Conservation (phyloP, 1,140 invertebrate genomes). For the Oedothorax gibbosus region DNA sequence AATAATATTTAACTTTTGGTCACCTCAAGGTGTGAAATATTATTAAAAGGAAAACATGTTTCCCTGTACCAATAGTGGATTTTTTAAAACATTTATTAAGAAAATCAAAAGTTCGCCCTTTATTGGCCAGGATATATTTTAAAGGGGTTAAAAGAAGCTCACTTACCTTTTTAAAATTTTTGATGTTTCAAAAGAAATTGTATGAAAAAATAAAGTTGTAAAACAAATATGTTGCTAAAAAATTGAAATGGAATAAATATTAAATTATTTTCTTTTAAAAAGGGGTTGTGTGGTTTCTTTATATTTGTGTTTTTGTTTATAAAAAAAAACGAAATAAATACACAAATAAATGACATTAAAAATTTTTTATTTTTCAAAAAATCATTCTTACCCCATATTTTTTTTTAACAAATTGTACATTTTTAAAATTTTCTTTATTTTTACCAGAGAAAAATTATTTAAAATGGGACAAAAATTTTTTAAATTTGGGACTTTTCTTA, state of each 20-base stretch:
- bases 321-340: too few relatives aligned
- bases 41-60: background rate
- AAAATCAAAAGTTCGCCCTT: background rate
- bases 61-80: background rate
- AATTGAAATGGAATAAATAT: background rate
- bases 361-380: too few relatives aligned
- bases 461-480: background rate
- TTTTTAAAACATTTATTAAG: background rate
- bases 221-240: background rate
- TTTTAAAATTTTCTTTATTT: slow-evolving; percentile 6
- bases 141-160: background rate
- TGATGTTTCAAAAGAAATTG: background rate
- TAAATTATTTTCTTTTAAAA: background rate
- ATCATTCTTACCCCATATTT: too few relatives aligned
- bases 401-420: too few relatives aligned
- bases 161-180: background rate
- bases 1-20: background rate
- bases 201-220: background rate
- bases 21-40: background rate
- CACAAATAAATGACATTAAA: too few relatives aligned
- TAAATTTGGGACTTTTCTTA: slow-evolving; percentile 1
- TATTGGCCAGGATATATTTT: background rate
- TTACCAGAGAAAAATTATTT: background rate
- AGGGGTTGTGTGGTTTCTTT: too few relatives aligned
- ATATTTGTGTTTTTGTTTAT: too few relatives aligned